These are phyloP conservation scores for Etheostoma nigrum DNA, from an alignment of 2,797 vertebrate species.

Conservation along the genomic window DNA sequence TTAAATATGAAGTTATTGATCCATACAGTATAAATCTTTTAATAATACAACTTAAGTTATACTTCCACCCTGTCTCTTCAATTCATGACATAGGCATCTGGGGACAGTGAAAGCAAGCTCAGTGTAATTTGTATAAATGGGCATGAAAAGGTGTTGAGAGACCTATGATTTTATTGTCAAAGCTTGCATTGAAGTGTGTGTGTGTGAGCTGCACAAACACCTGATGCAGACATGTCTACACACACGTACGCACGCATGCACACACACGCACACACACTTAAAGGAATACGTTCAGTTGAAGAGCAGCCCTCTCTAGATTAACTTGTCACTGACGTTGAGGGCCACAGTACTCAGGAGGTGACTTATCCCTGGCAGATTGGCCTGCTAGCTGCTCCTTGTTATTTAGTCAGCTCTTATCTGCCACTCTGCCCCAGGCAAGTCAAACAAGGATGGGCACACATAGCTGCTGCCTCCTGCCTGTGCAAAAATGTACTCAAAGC, in stretches of 20 bases:
- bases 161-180: conserved; percentile 61
- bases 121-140: conserved; percentile 32
- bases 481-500: neutral
- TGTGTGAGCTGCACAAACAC: conserved; percentile 16
- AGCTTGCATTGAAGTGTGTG: conserved; percentile 27
- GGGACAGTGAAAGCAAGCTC: conserved; percentile 48
- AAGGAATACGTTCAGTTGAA: conserved; percentile 34
- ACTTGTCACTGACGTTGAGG: conserved; percentile 65
- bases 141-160: conserved; percentile 37
- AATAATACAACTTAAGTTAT: conserved; percentile 30
- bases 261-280: conserved; percentile 10
- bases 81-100: conserved; percentile 26
- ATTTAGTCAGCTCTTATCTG: conserved; percentile 69
- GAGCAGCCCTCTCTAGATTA: conserved; percentile 64
- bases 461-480: conserved; percentile 28
- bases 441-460: conserved; percentile 37
- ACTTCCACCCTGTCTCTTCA: conserved; percentile 18
- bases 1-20: conserved; percentile 52
- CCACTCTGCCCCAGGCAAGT: conserved; percentile 42
- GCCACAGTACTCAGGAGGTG: conserved; percentile 49
- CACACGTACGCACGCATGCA: neutral
- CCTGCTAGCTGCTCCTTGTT: conserved; percentile 54
- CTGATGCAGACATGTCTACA: conserved; percentile 14
- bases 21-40: conserved; percentile 42
- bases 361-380: conserved; percentile 62